Base-by-base conservation (phyloP, 2,888 invertebrate genomes). In the Isoperla grammatica region DNA sequence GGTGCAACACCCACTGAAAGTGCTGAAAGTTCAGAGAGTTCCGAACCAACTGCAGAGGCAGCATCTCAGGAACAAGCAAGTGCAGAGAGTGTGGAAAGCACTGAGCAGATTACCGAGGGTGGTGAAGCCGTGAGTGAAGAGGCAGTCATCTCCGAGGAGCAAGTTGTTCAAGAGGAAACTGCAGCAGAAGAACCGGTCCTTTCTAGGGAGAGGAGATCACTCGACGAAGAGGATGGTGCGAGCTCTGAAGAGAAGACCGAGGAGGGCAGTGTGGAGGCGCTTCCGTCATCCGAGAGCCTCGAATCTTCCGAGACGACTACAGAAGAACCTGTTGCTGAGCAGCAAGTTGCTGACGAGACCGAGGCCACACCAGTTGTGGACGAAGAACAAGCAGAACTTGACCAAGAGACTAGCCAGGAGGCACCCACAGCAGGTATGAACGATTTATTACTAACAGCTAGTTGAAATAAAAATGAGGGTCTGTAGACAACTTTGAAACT, bases 1-100 rank as follows among this genome's bases (percentile, higher is more conserved):
- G 69, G 8, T 4, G 4, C 29, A 29, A 29, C 4, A 8, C 8
- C 60, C 49, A 53, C 37, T 13, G 63, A 65, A 45, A 62, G 62
- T 37, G 39, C 46, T 22, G 64, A 58, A 55, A 49, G 43, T 45
- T 54, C 4, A 29, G 29, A 29, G 2, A 12, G 13, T 9, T 62
- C 60, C 15, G 66, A 60, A 54, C 68, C 66, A 53, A 71, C 70
- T 45, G 68, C 72, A 66, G 65, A 64, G n/a, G 64, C 63, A 40
- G 63, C 58, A 29, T 65, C 65, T 45, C 67, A 68, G 23, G 64
- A 64, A 43, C 70, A 54, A 15, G 54, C 13, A 53, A 22, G 12
- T 23, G 17, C 40, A 12, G 55, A 55, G 20, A 48, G 17, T 15
- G 37, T 61, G 23, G 61, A 46, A 11, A 64, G 63, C 23, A 62